Conservation (phyloP, 2,797 vertebrate genomes). For the Siniperca obscura region DNA sequence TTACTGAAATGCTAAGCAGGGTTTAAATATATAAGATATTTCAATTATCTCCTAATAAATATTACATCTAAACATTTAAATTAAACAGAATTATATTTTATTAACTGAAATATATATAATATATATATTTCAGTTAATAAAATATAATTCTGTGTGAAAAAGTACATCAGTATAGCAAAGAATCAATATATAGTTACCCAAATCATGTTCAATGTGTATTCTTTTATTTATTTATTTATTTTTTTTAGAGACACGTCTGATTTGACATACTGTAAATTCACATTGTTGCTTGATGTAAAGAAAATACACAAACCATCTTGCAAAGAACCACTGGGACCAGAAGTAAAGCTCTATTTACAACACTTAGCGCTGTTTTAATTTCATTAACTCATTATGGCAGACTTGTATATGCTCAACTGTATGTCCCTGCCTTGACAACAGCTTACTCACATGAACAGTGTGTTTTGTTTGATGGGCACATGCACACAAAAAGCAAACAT, state of each 20-base stretch:
- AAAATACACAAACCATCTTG: background rate
- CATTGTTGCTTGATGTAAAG: background rate
- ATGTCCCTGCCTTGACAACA: background rate
- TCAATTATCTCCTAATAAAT: background rate
- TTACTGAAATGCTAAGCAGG: constrained; percentile 58
- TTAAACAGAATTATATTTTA: background rate
- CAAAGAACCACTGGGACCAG: background rate
- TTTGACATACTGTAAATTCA: background rate
- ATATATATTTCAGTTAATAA: too few species aligned
- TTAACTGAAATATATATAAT: background rate
- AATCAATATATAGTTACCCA: background rate
- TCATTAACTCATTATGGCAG: background rate
- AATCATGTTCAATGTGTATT: background rate
- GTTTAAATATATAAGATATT: constrained; percentile 31
- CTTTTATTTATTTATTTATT: background rate
- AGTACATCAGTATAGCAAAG: too few species aligned
- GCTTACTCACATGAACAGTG: background rate
- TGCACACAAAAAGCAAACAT: background rate
- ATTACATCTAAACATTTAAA: background rate
- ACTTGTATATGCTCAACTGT: background rate
- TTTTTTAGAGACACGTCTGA: background rate
- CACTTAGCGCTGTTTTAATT: background rate
- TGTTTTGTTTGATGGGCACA: background rate
- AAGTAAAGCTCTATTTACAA: background rate
- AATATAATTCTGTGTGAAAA: too few species aligned